A percentile compares a stretch with the other conserved stretches of the same genome.
These are phyloP conservation scores for Leucania comma DNA, from an alignment of 2,888 invertebrate genomes.

Conservation along the genomic window DNA sequence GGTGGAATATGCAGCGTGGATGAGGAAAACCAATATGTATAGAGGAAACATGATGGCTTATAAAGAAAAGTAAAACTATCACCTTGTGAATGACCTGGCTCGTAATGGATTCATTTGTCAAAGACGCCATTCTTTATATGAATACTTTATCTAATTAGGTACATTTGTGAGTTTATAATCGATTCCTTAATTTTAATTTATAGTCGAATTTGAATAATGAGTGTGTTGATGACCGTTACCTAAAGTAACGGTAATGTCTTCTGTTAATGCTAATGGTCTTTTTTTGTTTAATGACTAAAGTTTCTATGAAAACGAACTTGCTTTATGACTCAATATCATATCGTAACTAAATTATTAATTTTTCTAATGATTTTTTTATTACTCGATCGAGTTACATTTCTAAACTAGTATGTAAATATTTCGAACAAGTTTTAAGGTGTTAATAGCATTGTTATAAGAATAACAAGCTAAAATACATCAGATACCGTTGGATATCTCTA, in stretches of 20 bases:
- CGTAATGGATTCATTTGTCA: neutral
- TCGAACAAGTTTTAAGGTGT: neutral
- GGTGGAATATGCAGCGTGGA: constrained; percentile 15
- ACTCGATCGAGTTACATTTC: neutral
- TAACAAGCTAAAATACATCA: no score
- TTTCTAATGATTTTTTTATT: neutral
- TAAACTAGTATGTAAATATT: neutral
- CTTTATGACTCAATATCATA: neutral
- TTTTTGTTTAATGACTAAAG: neutral
- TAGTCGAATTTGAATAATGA: neutral
- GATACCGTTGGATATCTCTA: no score
- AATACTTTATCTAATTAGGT: neutral
- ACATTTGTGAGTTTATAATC: neutral
- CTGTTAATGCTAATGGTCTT: neutral
- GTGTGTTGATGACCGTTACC: neutral
- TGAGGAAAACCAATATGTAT: constrained; percentile 25
- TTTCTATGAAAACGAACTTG: neutral
- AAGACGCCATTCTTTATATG: neutral
- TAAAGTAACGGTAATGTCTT: neutral
- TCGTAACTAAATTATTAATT: neutral
- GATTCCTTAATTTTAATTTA: neutral
- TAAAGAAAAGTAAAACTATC: neutral
- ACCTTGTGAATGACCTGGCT: neutral
- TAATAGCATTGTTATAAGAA: neutral
- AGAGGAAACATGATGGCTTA: constrained; percentile 32